phyloP scores from a whole-genome alignment of 37 sponge, comb jelly and placozoan species.

The Crambe crambe region DNA sequence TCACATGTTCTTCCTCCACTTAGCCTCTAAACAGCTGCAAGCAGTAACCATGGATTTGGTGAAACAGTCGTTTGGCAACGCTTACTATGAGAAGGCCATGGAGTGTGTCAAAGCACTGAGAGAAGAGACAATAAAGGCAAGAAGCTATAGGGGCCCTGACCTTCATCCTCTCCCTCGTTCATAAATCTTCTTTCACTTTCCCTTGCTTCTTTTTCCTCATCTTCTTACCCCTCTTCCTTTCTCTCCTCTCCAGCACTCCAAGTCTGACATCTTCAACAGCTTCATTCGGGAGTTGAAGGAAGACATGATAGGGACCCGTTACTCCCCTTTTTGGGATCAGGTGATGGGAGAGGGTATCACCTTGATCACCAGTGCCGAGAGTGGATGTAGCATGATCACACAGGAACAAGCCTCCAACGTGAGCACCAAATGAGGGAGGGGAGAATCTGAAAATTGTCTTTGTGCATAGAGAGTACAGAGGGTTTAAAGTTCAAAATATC shows the following conservation, averaged over 20 bases:
- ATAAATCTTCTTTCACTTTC: too few relatives aligned
- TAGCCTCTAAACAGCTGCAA: slow-evolving; percentile 81
- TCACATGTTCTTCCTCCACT: not conserved
- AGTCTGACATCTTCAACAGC: slow-evolving; percentile 66
- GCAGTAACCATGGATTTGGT: slow-evolving; percentile 63
- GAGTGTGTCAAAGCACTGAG: slow-evolving; percentile 69
- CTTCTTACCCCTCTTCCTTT: too few relatives aligned
- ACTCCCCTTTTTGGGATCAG: slow-evolving; percentile 74
- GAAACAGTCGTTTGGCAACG: slow-evolving; percentile 82
- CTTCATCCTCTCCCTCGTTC: too few relatives aligned
- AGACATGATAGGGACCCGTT: slow-evolving; percentile 62
- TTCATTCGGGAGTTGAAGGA: slow-evolving; percentile 62
- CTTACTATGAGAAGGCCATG: slow-evolving; percentile 72
- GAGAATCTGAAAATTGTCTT: not conserved
- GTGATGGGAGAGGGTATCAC: slow-evolving; percentile 55
- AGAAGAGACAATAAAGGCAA: slow-evolving; percentile 64
- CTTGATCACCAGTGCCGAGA: slow-evolving; percentile 55
- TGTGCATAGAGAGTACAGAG: not conserved
- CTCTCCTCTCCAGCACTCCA: slow-evolving; percentile 35
- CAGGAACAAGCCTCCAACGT: slow-evolving; percentile 61
- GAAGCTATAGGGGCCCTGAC: not conserved
- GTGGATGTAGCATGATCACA: slow-evolving; percentile 41
- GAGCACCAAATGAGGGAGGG: slow-evolving; percentile 26
- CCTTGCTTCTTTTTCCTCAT: too few relatives aligned
- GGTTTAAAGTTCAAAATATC: not conserved